Evolutionary conservation across 1,140 invertebrate species (phyloP).

Genomic region (Pseudomyrmex flavicornis): DNA sequence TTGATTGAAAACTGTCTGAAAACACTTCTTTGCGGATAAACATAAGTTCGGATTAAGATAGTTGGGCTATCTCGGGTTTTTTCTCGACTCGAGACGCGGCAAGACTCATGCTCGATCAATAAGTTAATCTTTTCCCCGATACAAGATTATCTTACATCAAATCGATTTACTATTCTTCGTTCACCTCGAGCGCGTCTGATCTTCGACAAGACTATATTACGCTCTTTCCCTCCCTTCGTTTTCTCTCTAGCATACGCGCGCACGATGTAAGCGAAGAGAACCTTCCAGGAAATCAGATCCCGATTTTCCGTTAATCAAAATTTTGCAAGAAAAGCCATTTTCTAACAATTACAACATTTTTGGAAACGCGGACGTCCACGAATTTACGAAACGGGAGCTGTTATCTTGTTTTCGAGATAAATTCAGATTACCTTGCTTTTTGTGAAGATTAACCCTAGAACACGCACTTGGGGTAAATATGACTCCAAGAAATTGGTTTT

Average conservation of each 20-base stretch:
- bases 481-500: too few species aligned
- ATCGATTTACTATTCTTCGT: conserved; percentile 64
- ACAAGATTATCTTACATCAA: conserved; percentile 58
- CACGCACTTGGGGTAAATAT: too few species aligned
- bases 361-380: background rate
- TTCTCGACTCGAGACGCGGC: conserved; percentile 7
- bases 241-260: too few species aligned
- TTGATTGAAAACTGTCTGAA: conserved; percentile 15
- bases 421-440: background rate
- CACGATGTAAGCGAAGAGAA: conserved; percentile 12
- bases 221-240: background rate
- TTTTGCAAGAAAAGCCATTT: background rate
- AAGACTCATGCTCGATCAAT: conserved; percentile 54
- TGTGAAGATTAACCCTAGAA: background rate
- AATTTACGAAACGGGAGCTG: conserved; percentile 5
- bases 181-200: conserved; percentile 46
- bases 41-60: conserved; percentile 3
- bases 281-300: background rate
- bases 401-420: background rate
- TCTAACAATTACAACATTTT: background rate
- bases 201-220: conserved; percentile 44
- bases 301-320: conserved; percentile 51
- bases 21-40: conserved; percentile 12
- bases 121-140: conserved; percentile 71
- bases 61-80: background rate